Evolutionary conservation across 2,888 invertebrate genomes (phyloP).

Genomic region (Neoscelio sp.): DNA sequence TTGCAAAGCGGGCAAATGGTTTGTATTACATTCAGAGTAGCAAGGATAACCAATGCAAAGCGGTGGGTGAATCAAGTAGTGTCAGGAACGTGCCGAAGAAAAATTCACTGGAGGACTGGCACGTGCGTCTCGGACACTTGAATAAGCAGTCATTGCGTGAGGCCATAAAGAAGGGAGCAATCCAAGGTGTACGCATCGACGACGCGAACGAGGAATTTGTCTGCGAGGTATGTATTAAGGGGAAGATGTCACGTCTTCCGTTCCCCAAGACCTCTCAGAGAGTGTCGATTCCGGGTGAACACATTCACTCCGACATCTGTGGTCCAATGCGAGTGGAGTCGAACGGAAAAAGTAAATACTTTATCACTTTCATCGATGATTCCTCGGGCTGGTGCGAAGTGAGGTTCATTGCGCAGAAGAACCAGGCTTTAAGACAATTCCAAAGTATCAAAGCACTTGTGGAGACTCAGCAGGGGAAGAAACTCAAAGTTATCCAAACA

Average conservation of each 20-base stretch:
- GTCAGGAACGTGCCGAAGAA: no score
- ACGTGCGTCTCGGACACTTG: no score
- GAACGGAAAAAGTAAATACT: constrained; percentile 60
- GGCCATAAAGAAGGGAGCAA: not conserved
- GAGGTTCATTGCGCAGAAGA: constrained; percentile 62
- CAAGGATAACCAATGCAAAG: no score
- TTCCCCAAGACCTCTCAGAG: constrained; percentile 15
- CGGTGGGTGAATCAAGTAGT: no score
- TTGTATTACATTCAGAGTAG: no score
- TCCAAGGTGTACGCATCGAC: not conserved
- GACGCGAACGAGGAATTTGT: not conserved
- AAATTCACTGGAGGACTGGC: no score
- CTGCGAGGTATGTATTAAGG: constrained; percentile 16
- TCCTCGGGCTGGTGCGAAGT: constrained; percentile 27
- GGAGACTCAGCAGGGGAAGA: constrained; percentile 61
- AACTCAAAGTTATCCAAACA: constrained; percentile 65
- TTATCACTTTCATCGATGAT: constrained; percentile 70
- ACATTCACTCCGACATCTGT: constrained; percentile 69
- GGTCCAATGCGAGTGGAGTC: constrained; percentile 67
- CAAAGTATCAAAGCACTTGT: constrained; percentile 60
- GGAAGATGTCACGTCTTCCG: constrained; percentile 13
- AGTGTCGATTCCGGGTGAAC: no score
- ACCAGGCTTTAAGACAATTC: constrained; percentile 62
- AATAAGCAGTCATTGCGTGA: not conserved
- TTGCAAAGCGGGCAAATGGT: no score